Base-by-base conservation (phyloP, 2,113 vertebrate species). In the Melanocharis versteri region DNA sequence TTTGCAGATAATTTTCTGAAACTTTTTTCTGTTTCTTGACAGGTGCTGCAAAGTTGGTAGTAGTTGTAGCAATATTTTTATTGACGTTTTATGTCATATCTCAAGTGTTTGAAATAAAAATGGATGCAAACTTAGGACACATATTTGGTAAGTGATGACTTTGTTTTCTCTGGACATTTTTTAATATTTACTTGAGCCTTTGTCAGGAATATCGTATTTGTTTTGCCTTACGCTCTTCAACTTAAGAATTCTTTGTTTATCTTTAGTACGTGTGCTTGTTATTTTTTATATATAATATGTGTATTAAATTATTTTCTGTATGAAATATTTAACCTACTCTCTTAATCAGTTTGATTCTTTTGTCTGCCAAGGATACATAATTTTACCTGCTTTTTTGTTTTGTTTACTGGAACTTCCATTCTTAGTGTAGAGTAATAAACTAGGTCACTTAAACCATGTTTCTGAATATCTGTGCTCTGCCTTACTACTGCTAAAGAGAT, bases 81-180 rank as follows among this genome's bases (percentile, higher is more conserved):
- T 77, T 99, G 31, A 99, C 97, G 0, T 98, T 98, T 83, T 99
- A 99, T 96, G 97, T 99, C 96, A 98, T 98, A 85, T 99, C 99
- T 90, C 98, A 99, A 96, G 98, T 99, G 85, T 98, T 99, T 64
- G 98, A 99, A 95, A 98, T 99, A 53, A 99, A 99, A 97, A 97
- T 98, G 96, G 99, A 99, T 91, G 97, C 99, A 62, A 98, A 97
- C 73, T 94, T 99, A 83, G 95, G 98, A 86, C 98, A 95, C 61
- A 87, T 99, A 27, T 98, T 99, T 88, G 98, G 99, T 99, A 98
- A 99, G 98, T 98, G 81, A 51, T 72, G 9, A 81, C 28, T 80
- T 83, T 72, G 14, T 90, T 94, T 94, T 84, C 42, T 68, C 15
- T 12, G 4, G 10, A 20, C 15, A 53, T 39, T 9, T 77, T 6